These are phyloP conservation scores for Dendrocopos noguchii DNA, from an alignment of 2,113 vertebrate genomes.

Conservation along the genomic window DNA sequence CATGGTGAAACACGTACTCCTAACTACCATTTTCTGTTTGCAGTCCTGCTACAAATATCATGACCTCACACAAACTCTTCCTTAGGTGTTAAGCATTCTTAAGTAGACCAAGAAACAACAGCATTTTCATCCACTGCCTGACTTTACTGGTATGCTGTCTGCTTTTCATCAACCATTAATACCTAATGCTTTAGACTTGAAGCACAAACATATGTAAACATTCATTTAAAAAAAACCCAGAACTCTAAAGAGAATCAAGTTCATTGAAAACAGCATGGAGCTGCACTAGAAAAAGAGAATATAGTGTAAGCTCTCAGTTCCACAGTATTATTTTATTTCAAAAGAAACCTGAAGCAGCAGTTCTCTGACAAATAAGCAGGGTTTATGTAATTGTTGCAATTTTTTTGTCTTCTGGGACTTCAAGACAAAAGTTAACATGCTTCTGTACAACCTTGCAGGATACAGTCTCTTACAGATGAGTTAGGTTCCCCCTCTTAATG, in stretches of 20 bases:
- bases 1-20: background rate
- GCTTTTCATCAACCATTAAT: background rate
- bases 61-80: background rate
- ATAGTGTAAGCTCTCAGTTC: background rate
- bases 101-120: background rate
- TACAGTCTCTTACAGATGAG: background rate
- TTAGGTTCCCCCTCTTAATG: background rate
- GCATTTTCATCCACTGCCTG: background rate
- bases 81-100: background rate
- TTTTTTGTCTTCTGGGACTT: background rate
- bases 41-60: background rate
- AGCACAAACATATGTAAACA: slow-evolving; percentile 17
- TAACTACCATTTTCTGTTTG: background rate
- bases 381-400: background rate
- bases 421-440: background rate
- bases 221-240: background rate
- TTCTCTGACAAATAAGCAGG: background rate
- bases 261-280: background rate
- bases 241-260: background rate
- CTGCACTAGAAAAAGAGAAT: background rate
- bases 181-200: background rate
- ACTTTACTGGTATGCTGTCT: background rate
- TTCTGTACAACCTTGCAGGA: background rate
- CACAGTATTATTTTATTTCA: background rate
- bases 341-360: background rate